These are phyloP conservation scores for Nylanderia fulva DNA, from an alignment of 1,140 invertebrate genomes.

Conservation along the genomic window DNA sequence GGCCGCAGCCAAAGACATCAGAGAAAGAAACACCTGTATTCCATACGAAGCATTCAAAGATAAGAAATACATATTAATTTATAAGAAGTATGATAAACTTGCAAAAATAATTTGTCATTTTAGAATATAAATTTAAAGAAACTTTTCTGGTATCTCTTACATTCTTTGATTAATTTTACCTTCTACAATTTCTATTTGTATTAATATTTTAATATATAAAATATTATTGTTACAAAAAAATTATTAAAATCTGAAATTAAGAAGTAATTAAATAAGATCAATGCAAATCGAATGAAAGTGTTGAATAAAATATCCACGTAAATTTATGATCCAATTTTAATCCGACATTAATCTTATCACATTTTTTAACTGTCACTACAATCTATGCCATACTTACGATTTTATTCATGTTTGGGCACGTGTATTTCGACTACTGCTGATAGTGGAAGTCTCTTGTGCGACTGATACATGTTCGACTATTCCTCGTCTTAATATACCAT, in stretches of 20 bases:
- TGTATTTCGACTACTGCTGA: conserved; percentile 69
- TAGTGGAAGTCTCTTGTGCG: conserved; percentile 73
- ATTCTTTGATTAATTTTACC: not conserved
- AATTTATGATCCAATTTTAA: not conserved
- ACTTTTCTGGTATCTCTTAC: not conserved
- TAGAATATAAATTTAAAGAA: not conserved
- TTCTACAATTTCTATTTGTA: not conserved
- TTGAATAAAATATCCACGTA: not conserved
- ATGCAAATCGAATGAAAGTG: not conserved
- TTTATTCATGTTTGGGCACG: conserved; percentile 71
- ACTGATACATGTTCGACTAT: conserved; percentile 84
- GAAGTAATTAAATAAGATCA: conserved; percentile 1
- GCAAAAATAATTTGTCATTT: not conserved
- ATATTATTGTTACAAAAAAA: not conserved
- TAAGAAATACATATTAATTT: not conserved
- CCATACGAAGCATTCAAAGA: not conserved
- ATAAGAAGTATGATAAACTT: not conserved
- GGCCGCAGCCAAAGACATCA: conserved; percentile 76
- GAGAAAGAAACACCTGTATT: conserved; percentile 75
- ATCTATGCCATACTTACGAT: conserved; percentile 78
- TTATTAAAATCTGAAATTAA: not conserved
- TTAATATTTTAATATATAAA: not conserved
- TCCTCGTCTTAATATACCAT: conserved; percentile 84
- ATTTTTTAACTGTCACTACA: not conserved
- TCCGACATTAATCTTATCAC: not conserved